Evolutionary conservation across 2,113 vertebrate species (phyloP).

Genomic region (Phainopepla nitens): DNA sequence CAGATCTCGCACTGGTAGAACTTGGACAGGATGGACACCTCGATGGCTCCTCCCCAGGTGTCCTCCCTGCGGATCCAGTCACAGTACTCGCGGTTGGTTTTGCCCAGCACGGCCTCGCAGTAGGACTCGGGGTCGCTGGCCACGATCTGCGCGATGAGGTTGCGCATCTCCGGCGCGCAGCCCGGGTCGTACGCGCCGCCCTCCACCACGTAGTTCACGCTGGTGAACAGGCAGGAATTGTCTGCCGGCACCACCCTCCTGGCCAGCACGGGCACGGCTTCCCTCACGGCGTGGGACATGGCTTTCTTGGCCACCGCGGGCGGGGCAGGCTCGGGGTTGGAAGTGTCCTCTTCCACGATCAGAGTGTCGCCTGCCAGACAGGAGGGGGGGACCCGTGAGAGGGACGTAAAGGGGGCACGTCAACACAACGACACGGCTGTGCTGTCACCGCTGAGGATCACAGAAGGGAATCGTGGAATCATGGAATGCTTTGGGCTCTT

Average conservation of each 20-base stretch:
- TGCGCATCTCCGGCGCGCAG: slow-evolving; percentile 89
- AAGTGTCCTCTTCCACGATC: slow-evolving; percentile 92
- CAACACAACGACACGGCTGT: accelerated
- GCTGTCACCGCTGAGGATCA: accelerated
- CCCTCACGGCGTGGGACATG: slow-evolving; percentile 55
- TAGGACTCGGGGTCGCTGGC: slow-evolving; percentile 87
- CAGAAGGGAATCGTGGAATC: neutral
- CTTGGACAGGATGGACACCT: slow-evolving; percentile 93
- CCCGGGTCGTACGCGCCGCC: slow-evolving; percentile 87
- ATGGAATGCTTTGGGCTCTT: accelerated
- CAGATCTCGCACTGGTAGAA: slow-evolving; percentile 98
- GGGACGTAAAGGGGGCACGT: accelerated
- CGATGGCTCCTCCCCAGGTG: slow-evolving; percentile 97
- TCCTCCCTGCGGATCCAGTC: slow-evolving; percentile 90
- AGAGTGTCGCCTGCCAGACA: slow-evolving; percentile 87
- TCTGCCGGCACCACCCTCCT: slow-evolving; percentile 90
- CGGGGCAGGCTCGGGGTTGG: slow-evolving; percentile 73
- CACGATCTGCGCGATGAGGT: slow-evolving; percentile 92
- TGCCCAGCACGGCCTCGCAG: slow-evolving; percentile 90
- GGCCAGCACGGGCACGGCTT: slow-evolving; percentile 74
- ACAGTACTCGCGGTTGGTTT: slow-evolving; percentile 92
- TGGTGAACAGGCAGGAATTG: slow-evolving; percentile 98
- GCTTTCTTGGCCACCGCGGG: slow-evolving; percentile 67
- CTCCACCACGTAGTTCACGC: slow-evolving; percentile 92
- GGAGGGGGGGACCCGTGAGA: neutral